Conservation (phyloP, 1,140 invertebrate species). For the Drosophila mauritiana region DNA sequence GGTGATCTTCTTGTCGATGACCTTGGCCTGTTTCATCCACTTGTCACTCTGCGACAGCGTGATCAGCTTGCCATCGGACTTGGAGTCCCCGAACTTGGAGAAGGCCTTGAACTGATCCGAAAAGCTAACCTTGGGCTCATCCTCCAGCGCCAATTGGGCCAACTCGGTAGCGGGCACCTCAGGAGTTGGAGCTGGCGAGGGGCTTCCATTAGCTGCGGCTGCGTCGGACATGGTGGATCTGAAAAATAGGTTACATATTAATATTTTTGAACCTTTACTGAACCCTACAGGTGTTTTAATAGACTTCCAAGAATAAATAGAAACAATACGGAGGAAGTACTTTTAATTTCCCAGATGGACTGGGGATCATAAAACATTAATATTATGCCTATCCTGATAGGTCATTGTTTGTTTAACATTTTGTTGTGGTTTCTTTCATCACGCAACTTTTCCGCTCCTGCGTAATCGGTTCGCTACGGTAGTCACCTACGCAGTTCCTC, state of each 20-base stretch:
- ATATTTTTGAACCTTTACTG: no score
- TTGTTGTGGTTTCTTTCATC: not conserved
- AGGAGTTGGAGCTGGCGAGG: slow-evolving; percentile 50
- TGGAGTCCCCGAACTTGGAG: slow-evolving; percentile 94
- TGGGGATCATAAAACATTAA: not conserved
- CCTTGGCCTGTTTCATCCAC: slow-evolving; percentile 97
- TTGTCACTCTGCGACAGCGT: slow-evolving; percentile 96
- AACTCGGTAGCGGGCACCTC: slow-evolving; percentile 70
- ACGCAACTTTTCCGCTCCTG: not conserved
- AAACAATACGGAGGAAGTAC: no score
- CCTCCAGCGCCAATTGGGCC: slow-evolving; percentile 74
- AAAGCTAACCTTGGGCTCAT: slow-evolving; percentile 74
- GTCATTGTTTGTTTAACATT: slow-evolving; percentile 2
- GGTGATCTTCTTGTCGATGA: slow-evolving; percentile 96
- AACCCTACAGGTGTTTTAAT: not conserved
- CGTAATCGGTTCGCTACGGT: slow-evolving; percentile 7
- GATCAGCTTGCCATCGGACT: slow-evolving; percentile 93
- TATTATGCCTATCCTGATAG: slow-evolving; percentile 12
- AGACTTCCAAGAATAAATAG: no score
- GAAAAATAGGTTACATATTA: not conserved
- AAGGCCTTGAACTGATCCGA: slow-evolving; percentile 88
- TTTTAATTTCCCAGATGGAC: not conserved
- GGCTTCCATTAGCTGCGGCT: slow-evolving; percentile 65
- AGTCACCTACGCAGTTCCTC: slow-evolving; percentile 35
- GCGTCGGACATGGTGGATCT: slow-evolving; percentile 74